Conservation (phyloP, 2,888 invertebrate species). For the Lepetodrilus schrolli region DNA sequence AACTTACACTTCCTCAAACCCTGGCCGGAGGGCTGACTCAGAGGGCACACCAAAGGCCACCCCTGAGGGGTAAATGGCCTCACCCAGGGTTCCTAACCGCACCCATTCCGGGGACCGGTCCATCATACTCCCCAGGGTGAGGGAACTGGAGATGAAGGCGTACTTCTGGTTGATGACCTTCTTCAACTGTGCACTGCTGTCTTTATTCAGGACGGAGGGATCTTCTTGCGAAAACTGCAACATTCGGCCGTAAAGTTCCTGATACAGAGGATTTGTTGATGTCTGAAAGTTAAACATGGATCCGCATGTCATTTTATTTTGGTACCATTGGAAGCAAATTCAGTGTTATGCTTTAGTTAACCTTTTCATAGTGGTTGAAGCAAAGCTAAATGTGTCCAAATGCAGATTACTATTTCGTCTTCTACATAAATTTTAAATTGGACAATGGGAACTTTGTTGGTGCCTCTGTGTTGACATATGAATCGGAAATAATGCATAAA, state of each 20-base stretch:
- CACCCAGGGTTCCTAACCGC: not conserved
- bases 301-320: too few relatives aligned
- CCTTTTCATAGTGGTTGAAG: too few relatives aligned
- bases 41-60: not conserved
- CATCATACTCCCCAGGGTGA: not conserved
- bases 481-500: too few relatives aligned
- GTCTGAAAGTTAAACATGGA: not conserved
- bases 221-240: not conserved
- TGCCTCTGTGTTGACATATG: too few relatives aligned
- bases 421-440: too few relatives aligned
- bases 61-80: not conserved
- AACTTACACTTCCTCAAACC: conserved; percentile 3
- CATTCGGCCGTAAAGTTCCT: not conserved
- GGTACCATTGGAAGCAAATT: too few relatives aligned
- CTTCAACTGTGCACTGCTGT: not conserved
- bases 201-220: not conserved
- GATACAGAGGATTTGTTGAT: not conserved
- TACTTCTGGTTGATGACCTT: conserved; percentile 2
- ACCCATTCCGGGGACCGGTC: not conserved
- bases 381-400: too few relatives aligned
- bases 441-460: too few relatives aligned
- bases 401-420: too few relatives aligned
- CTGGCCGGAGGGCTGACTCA: not conserved
- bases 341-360: too few relatives aligned
- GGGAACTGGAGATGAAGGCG: not conserved